Evolutionary conservation across 2,113 vertebrate genomes (phyloP).

Genomic region (Gallinago jamesoni): DNA sequence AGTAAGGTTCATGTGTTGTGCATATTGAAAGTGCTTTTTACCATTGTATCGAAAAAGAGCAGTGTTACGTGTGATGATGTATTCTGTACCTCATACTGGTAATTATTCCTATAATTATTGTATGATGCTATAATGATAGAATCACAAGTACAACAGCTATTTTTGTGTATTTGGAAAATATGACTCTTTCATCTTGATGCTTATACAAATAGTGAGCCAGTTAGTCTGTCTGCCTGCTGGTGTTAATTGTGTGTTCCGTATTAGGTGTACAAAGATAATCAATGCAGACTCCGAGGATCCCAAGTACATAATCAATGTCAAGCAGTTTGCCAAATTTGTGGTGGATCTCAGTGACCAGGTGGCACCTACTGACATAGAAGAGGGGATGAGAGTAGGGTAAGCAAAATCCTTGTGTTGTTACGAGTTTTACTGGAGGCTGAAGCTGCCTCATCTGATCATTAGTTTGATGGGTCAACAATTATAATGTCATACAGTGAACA

Average conservation of each 20-base stretch:
- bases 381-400: constrained; percentile 99
- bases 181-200: background rate
- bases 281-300: constrained; percentile 98
- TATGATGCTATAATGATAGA: background rate
- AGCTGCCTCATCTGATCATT: background rate
- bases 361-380: constrained; percentile 98
- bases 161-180: background rate
- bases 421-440: background rate
- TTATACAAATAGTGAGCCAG: background rate
- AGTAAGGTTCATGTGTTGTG: fast-evolving
- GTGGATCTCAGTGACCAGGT: constrained; percentile 99
- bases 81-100: background rate
- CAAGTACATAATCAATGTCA: constrained; percentile 99
- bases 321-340: constrained; percentile 99
- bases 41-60: background rate
- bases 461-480: background rate
- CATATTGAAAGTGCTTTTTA: background rate
- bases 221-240: background rate
- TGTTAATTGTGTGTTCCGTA: background rate
- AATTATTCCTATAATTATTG: background rate
- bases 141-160: background rate
- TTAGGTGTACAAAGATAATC: constrained; percentile 98
- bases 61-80: background rate
- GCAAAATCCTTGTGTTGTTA: background rate
- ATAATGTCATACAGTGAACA: background rate